phyloP scores from a whole-genome alignment of 2,888 invertebrate genomes.

The Trachelus stipa region DNA sequence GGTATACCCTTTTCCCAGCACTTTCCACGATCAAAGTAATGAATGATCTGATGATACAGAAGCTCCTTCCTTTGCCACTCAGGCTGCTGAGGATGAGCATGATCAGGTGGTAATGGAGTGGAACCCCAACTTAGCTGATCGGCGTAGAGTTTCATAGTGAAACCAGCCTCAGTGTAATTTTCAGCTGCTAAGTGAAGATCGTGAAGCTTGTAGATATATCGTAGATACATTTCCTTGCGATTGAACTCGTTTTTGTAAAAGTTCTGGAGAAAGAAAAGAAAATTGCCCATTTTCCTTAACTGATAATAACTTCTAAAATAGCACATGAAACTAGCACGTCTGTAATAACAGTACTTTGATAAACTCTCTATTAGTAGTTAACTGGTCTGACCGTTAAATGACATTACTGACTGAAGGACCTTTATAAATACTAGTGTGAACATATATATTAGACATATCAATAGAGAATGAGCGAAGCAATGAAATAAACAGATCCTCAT shows the following conservation, averaged over 20 bases:
- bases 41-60: constrained; percentile 88
- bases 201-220: constrained; percentile 94
- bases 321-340: background rate
- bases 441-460: background rate
- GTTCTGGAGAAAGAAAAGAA: constrained; percentile 72
- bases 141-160: constrained; percentile 93
- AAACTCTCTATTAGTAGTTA: background rate
- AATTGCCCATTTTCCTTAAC: constrained; percentile 9
- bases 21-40: constrained; percentile 95
- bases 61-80: constrained; percentile 93
- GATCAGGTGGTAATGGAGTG: constrained; percentile 74
- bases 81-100: constrained; percentile 78
- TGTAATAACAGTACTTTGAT: background rate
- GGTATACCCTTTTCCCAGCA: constrained; percentile 98
- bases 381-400: background rate
- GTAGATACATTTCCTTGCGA: constrained; percentile 93
- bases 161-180: constrained; percentile 95
- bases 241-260: constrained; percentile 97
- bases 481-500: constrained; percentile 32
- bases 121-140: constrained; percentile 89
- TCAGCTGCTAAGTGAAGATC: constrained; percentile 92
- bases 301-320: background rate
- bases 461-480: constrained; percentile 5
- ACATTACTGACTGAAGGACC: background rate
- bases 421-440: background rate